Conservation (phyloP, 2,797 vertebrate species). For the Amniataba percoides region DNA sequence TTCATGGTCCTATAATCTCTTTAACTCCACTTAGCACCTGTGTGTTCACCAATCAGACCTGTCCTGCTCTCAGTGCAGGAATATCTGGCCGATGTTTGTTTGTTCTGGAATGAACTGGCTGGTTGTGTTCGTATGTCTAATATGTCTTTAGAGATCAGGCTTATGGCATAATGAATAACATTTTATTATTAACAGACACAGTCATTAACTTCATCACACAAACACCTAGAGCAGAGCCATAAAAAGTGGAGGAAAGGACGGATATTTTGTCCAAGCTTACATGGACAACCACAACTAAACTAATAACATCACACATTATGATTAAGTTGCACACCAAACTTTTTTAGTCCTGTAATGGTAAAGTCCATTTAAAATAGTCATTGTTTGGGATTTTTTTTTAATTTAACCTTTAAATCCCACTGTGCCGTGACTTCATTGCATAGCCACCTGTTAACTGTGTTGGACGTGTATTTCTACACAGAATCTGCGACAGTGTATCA, state of each 20-base stretch:
- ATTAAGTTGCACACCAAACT: neutral
- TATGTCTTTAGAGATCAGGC: neutral
- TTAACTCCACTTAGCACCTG: slow-evolving; percentile 30
- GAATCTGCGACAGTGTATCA: neutral
- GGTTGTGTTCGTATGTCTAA: neutral
- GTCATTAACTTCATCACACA: neutral
- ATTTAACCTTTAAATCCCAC: neutral
- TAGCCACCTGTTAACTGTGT: neutral
- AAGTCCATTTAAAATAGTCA: neutral
- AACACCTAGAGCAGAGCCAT: neutral
- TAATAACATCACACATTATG: neutral
- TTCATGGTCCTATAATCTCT: slow-evolving; percentile 21
- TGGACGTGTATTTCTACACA: neutral
- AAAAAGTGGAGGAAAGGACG: too few species aligned
- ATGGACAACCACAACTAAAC: neutral
- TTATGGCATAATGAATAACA: neutral
- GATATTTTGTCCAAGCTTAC: neutral
- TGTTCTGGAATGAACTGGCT: neutral
- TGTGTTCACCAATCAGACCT: slow-evolving; percentile 10
- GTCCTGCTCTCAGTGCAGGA: neutral
- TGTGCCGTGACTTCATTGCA: neutral
- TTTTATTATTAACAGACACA: neutral
- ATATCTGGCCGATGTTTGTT: neutral
- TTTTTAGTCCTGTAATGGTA: neutral
- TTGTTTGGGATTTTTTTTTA: neutral